These are phyloP conservation scores for Aldrovandia affinis DNA, from an alignment of 2,797 vertebrate species.

Conservation along the genomic window DNA sequence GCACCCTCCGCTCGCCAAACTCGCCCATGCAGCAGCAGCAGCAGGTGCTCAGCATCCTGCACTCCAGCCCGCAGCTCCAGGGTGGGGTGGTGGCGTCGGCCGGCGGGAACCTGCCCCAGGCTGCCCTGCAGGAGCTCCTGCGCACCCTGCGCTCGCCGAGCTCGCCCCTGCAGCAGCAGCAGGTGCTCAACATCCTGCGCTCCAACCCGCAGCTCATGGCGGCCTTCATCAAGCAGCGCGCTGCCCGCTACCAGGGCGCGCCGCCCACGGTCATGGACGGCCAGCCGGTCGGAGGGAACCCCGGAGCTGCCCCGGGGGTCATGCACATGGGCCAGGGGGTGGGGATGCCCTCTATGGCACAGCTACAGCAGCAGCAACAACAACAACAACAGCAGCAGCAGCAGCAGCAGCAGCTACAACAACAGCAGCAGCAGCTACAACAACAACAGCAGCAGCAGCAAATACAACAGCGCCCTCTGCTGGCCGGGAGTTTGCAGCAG, in stretches of 20 bases:
- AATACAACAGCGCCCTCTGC: conserved; percentile 28
- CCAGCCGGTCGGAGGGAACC: conserved; percentile 58
- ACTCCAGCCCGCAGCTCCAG: conserved; percentile 87
- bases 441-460: conserved; percentile 65
- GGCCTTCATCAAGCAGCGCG: conserved; percentile 94
- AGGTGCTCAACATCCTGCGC: conserved; percentile 94
- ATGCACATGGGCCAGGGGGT: conserved; percentile 86
- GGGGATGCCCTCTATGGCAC: conserved; percentile 69
- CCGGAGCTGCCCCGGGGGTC: conserved; percentile 65
- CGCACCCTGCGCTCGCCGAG: conserved; percentile 93
- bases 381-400: conserved; percentile 67
- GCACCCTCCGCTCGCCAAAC: conserved; percentile 92
- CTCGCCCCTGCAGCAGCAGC: conserved; percentile 94
- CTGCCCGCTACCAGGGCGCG: conserved; percentile 83
- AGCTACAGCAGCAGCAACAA: conserved; percentile 71
- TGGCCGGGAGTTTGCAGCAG: conserved; percentile 47
- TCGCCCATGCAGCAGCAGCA: conserved; percentile 95
- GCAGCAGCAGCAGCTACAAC: conserved; percentile 58
- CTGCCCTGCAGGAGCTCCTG: conserved; percentile 90
- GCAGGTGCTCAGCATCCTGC: conserved; percentile 95
- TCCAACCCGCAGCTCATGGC: conserved; percentile 95
- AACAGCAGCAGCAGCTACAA: conserved; percentile 67
- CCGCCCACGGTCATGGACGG: conserved; percentile 56
- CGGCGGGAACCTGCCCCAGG: conserved; percentile 82
- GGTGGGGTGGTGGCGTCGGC: conserved; percentile 67